Percentiles rank a stretch among this genome's conserved stretches.
Conservation (phyloP, 1,140 invertebrate species). For the Galleria mellonella region DNA sequence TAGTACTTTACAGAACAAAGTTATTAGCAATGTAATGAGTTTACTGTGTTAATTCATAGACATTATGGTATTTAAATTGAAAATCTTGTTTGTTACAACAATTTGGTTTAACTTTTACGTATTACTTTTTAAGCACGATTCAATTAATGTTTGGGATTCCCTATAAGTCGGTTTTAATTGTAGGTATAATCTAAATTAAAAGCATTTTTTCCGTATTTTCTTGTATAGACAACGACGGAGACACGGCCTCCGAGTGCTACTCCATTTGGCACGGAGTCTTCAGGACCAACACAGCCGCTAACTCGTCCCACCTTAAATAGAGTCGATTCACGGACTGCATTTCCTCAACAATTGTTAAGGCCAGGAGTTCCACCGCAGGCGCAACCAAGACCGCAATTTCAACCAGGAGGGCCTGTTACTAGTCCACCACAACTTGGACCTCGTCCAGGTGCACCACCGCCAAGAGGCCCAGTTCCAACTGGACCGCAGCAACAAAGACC, state of each 20-base stretch:
- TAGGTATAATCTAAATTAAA: no score
- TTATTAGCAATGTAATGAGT: background rate
- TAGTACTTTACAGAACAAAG: background rate
- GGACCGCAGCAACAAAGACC: constrained; percentile 37
- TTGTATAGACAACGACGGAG: constrained; percentile 49
- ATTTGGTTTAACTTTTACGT: no score
- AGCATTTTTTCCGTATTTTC: background rate
- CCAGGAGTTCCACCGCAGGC: constrained; percentile 36
- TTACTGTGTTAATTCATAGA: no score
- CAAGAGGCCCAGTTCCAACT: constrained; percentile 33
- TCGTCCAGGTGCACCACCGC: constrained; percentile 29
- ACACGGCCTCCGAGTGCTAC: constrained; percentile 36
- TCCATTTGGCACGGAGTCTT: constrained; percentile 24
- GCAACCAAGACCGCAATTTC: constrained; percentile 62
- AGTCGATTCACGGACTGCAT: constrained; percentile 63
- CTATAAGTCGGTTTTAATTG: no score
- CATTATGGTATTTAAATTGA: no score
- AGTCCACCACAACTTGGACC: constrained; percentile 36
- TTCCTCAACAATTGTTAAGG: constrained; percentile 35
- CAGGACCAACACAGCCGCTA: constrained; percentile 20
- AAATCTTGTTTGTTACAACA: no score
- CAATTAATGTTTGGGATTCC: no score
- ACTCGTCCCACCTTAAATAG: constrained; percentile 57
- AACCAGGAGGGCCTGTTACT: constrained; percentile 60
- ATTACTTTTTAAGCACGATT: no score